Evolutionary conservation across 2,797 vertebrate species (phyloP), one percentile per base, ranked within the genome.

Genomic region (Halcyon badia): DNA sequence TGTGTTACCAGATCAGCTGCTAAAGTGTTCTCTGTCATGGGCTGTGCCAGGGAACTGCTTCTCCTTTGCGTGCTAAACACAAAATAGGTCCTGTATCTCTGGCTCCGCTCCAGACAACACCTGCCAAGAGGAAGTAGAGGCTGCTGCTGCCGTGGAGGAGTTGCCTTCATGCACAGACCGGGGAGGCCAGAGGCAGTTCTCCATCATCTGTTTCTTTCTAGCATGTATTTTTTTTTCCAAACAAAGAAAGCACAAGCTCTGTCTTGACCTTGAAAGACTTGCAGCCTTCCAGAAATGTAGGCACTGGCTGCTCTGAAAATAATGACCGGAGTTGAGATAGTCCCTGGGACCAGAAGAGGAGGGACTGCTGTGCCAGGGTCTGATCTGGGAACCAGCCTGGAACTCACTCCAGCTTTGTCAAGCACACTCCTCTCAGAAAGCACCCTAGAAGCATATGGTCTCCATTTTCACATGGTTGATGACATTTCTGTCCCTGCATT

Each of bases 101-200:
- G 86, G 94, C 90, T 81, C 19, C 6, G 9, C 25, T 84, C 91
- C 93, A 94, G 85, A 70, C 30, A 80, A 42, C 73, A 94, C 81
- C 78, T 94, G 87, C 81, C 75, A 70, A 84, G 66, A 10, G 3
- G 91, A 78, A 41, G 58, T 33, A 72, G 78, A 83, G 20, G 58
- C 75, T 68, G 80, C 46, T 44, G 60, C 52, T 5, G 3, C 56
- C 2, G 0, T n/a, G 76, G 64, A 78, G 77, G 86, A 93, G 90
- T 65, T 72, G 54, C 42, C 37, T 77, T 91, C 24, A 0, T 21
- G 35, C 70, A 44, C 42, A 77, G 71, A 70, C 7, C 15, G 33
- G 48, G 62, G 58, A 82, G 4, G 35, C 81, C 54, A 57, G 81
- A 56, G n/a, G 54, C 66, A 73, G n/a, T 69, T 90, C 70, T 42